phyloP scores from a whole-genome alignment of 1,140 invertebrate genomes.

The Teleogryllus occipitalis region DNA sequence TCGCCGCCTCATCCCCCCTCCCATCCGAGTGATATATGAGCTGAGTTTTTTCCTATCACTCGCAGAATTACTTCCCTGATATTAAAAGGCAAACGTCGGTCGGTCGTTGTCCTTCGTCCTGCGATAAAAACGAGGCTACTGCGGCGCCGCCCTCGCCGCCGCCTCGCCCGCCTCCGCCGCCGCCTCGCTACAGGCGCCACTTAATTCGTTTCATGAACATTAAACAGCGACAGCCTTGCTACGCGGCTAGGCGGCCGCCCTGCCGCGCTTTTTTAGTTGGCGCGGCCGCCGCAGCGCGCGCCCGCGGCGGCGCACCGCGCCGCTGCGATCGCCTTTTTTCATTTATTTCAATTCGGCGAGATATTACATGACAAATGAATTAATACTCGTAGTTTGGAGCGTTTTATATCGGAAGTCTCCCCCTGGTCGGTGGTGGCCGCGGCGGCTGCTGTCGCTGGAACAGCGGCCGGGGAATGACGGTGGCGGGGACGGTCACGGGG shows the following conservation, averaged over 20 bases:
- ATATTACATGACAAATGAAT: conserved; percentile 6
- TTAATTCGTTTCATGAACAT: conserved; percentile 5
- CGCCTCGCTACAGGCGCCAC: background rate
- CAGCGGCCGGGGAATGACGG: background rate
- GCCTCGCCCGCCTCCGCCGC: too few species aligned
- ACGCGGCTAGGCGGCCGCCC: background rate
- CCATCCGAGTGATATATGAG: background rate
- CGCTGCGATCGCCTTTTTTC: background rate
- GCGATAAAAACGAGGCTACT: background rate
- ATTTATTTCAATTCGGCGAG: background rate
- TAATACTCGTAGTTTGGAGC: conserved; percentile 1
- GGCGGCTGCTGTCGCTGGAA: too few species aligned
- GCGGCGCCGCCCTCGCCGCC: too few species aligned
- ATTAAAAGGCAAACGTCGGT: background rate
- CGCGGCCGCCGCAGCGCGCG: too few species aligned
- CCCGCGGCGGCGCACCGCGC: background rate
- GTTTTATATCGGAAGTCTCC: background rate
- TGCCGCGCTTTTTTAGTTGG: background rate
- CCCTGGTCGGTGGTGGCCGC: too few species aligned
- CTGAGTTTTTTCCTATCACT: background rate
- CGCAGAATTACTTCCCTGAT: background rate
- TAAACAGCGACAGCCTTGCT: background rate
- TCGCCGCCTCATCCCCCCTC: background rate
- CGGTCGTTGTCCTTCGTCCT: background rate
- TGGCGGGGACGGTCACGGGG: background rate